phyloP scores from a whole-genome alignment of 1,140 invertebrate genomes.

The Cardiocondyla obscurior region DNA sequence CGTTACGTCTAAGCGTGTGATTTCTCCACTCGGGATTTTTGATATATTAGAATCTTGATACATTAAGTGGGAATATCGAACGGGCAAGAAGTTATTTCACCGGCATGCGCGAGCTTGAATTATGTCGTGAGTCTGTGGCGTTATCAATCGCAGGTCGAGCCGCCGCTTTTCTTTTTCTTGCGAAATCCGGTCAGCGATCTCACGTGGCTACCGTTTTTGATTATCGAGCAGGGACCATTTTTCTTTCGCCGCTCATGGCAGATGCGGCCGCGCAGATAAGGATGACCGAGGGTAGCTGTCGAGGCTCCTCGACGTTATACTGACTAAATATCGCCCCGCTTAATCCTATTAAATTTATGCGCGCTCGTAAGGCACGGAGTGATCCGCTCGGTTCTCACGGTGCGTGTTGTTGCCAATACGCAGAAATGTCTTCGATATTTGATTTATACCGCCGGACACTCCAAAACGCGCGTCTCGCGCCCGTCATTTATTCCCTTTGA shows the following conservation, averaged over 20 bases:
- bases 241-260: constrained; percentile 64
- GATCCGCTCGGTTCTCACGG: constrained; percentile 46
- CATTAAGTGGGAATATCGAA: not conserved
- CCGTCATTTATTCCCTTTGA: no score
- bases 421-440: not conserved
- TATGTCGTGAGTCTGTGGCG: not conserved
- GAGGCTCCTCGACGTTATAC: constrained; percentile 73
- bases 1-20: not conserved
- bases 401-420: constrained; percentile 7
- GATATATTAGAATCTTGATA: not conserved
- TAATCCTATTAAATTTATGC: constrained; percentile 65
- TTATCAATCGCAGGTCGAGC: not conserved
- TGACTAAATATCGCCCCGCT: constrained; percentile 75
- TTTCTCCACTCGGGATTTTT: not conserved
- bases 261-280: constrained; percentile 74
- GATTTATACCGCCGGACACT: no score
- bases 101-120: constrained; percentile 20
- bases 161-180: constrained; percentile 9
- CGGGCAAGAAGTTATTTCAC: not conserved
- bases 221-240: constrained; percentile 73
- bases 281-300: constrained; percentile 74
- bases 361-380: constrained; percentile 47
- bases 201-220: constrained; percentile 73
- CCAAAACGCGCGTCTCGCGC: no score
- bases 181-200: not conserved